Percentiles rank a stretch among this genome's conserved stretches.
phyloP scores from a whole-genome alignment of 2,797 vertebrate genomes.

The Amblyopsis hoosieri region DNA sequence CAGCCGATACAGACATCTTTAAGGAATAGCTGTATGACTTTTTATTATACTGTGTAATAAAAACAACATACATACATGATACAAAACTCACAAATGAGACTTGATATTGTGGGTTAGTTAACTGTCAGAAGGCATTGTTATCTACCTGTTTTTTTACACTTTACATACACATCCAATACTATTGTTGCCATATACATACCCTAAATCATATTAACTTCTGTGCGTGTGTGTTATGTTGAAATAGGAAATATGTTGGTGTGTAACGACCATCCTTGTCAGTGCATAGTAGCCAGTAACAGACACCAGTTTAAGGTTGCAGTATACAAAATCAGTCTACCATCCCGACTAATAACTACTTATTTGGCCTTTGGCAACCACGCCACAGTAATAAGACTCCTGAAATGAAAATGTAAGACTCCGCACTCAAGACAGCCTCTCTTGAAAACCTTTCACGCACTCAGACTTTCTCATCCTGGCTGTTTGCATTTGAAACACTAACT shows the following conservation, averaged over 20 bases:
- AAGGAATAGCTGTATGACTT: conserved; percentile 23
- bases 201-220: conserved; percentile 15
- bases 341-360: conserved; percentile 44
- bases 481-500: conserved; percentile 41
- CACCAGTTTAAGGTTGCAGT: background rate
- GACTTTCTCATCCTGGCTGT: conserved; percentile 35
- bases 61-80: conserved; percentile 58
- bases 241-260: conserved; percentile 49
- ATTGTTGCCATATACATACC: conserved; percentile 16
- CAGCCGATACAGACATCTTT: conserved; percentile 17
- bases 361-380: conserved; percentile 36
- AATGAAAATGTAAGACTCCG: conserved; percentile 52
- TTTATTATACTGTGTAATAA: conserved; percentile 37
- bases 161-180: conserved; percentile 25
- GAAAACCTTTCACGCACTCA: conserved; percentile 22
- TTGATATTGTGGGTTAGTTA: conserved; percentile 16
- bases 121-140: conserved; percentile 19
- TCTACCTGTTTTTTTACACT: conserved; percentile 23
- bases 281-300: conserved; percentile 27
- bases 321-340: conserved; percentile 33
- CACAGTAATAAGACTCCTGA: conserved; percentile 50
- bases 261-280: conserved; percentile 32
- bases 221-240: conserved; percentile 40
- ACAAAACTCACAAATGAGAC: conserved; percentile 48
- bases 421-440: conserved; percentile 31